Conservation (phyloP, 1,140 invertebrate genomes). For the Marisa cornuarietis region DNA sequence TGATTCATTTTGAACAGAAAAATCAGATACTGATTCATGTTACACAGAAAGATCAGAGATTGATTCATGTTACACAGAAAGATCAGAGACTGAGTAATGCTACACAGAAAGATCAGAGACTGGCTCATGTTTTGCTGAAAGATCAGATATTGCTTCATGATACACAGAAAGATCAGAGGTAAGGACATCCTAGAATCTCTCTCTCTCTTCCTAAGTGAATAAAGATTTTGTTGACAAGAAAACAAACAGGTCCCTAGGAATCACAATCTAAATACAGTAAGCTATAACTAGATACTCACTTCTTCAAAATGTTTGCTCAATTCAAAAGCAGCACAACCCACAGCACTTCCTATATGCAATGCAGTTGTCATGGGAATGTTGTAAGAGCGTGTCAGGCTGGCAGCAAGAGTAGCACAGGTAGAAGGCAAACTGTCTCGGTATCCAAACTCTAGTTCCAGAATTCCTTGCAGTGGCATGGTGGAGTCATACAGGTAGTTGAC, state of each 20-base stretch:
- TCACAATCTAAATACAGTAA: background rate
- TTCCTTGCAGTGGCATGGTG: constrained; percentile 41
- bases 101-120: background rate
- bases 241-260: background rate
- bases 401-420: constrained; percentile 38
- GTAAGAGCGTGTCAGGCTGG: constrained; percentile 27
- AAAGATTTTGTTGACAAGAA: background rate
- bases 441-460: constrained; percentile 59
- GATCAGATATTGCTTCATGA: too few relatives aligned
- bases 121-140: background rate
- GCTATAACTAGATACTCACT: constrained; percentile 32
- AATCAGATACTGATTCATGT: too few relatives aligned
- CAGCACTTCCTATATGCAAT: constrained; percentile 50
- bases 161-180: background rate
- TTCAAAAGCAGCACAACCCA: constrained; percentile 49
- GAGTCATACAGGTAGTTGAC: constrained; percentile 48
- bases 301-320: constrained; percentile 48
- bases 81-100: background rate
- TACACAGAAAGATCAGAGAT: background rate
- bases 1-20: too few relatives aligned
- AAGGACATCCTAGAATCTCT: too few relatives aligned
- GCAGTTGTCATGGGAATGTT: constrained; percentile 33
- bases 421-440: constrained; percentile 52
- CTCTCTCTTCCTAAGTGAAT: background rate
- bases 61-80: background rate